Conservation (phyloP, 2,113 vertebrate genomes). For the Sitta europaea region DNA sequence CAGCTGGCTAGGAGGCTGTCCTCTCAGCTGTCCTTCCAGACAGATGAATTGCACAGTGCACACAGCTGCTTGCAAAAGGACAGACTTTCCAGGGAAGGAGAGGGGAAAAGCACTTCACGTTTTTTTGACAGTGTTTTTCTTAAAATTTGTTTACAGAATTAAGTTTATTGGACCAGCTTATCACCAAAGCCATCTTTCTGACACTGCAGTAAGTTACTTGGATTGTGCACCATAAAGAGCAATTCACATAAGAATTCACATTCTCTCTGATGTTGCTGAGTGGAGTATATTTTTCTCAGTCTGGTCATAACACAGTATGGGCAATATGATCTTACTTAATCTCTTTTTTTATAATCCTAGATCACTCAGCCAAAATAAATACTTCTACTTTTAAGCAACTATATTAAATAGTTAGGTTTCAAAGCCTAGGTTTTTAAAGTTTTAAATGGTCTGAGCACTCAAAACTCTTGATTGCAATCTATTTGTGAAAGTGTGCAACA, state of each 20-base stretch:
- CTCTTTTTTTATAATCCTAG: not conserved
- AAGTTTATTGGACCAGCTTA: not conserved
- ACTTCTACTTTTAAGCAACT: not conserved
- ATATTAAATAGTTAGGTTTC: not conserved
- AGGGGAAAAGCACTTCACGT: not conserved
- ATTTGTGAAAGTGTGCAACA: not conserved
- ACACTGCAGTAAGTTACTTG: not conserved
- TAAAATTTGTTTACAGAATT: constrained; percentile 27
- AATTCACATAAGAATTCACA: not conserved
- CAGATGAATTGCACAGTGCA: constrained; percentile 30
- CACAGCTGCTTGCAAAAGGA: constrained; percentile 12
- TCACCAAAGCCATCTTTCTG: not conserved
- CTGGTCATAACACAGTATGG: not conserved
- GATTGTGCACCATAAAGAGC: not conserved
- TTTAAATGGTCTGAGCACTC: not conserved
- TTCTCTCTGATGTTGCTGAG: not conserved
- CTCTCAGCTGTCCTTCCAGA: constrained; percentile 36
- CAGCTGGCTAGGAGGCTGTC: constrained; percentile 53
- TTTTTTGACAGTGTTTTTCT: not conserved
- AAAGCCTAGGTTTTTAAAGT: not conserved
- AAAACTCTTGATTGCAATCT: not conserved
- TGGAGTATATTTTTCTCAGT: not conserved
- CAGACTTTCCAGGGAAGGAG: not conserved
- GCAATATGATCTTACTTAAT: constrained; percentile 15
- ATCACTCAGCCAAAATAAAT: not conserved